These are phyloP conservation scores for Eretmochelys imbricata DNA, from an alignment of 2,113 vertebrate genomes.

Conservation along the genomic window DNA sequence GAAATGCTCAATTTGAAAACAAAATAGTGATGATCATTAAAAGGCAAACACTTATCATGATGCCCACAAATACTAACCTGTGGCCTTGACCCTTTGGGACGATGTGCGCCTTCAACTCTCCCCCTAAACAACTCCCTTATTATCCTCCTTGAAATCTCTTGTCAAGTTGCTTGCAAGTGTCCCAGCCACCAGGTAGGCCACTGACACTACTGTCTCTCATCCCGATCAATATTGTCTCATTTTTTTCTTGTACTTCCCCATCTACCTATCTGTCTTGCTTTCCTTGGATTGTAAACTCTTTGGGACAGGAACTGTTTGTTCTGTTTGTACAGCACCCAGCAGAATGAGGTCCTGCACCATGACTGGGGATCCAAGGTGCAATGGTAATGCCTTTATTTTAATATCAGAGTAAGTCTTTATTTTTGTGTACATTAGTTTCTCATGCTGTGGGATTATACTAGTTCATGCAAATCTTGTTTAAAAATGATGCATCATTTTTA, in stretches of 20 bases:
- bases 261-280: constrained; percentile 50
- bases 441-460: background rate
- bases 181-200: background rate
- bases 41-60: background rate
- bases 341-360: background rate
- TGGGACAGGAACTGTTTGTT: background rate
- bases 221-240: background rate
- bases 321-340: background rate
- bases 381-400: background rate
- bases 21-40: background rate
- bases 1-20: background rate
- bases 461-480: background rate
- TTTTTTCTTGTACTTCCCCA: constrained; percentile 6
- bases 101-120: background rate
- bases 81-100: background rate
- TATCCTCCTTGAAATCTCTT: background rate
- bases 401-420: rapidly evolving
- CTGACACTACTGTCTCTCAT: background rate
- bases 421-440: background rate
- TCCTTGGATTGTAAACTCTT: background rate
- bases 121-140: background rate
- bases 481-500: background rate
- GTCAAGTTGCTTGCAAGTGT: too few relatives aligned
- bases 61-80: background rate
- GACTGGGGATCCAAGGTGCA: background rate